phyloP scores from a whole-genome alignment of 2,797 vertebrate species.

The Hybognathus amarus region DNA sequence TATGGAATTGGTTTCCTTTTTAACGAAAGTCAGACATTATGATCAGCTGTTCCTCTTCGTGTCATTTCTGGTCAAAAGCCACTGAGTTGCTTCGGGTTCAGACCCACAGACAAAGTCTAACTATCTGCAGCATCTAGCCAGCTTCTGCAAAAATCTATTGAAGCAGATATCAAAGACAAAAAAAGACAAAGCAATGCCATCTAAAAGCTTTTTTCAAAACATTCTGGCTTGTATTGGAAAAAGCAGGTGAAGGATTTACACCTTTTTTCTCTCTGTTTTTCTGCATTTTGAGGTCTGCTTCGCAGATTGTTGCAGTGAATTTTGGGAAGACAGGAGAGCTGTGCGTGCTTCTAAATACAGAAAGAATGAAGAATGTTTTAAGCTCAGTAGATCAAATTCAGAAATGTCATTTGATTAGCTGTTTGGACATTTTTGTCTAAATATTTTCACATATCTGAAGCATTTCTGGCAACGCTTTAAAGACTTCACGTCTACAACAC shows the following conservation, averaged over 20 bases:
- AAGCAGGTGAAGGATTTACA: constrained; percentile 79
- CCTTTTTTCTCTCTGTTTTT: constrained; percentile 73
- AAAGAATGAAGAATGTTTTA: constrained; percentile 82
- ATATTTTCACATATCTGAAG: constrained; percentile 72
- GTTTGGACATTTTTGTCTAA: constrained; percentile 73
- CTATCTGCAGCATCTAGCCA: constrained; percentile 58
- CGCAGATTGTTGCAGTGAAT: constrained; percentile 82
- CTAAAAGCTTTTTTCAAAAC: constrained; percentile 72
- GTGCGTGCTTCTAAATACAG: constrained; percentile 78
- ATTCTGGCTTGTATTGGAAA: constrained; percentile 70
- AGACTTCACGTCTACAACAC: constrained; percentile 65
- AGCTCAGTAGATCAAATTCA: constrained; percentile 83
- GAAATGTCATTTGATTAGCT: constrained; percentile 77
- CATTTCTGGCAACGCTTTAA: constrained; percentile 78
- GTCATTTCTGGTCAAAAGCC: constrained; percentile 40
- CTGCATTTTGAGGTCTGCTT: constrained; percentile 82
- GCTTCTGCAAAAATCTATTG: constrained; percentile 72
- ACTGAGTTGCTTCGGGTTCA: constrained; percentile 39
- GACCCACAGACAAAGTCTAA: constrained; percentile 54
- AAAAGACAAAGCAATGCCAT: constrained; percentile 78
- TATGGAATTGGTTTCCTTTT: constrained; percentile 7
- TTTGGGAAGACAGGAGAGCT: constrained; percentile 82
- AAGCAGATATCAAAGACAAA: constrained; percentile 79
- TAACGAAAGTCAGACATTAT: constrained; percentile 3
- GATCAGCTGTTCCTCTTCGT: not conserved